Percentiles rank a stretch among this genome's conserved stretches.
Evolutionary conservation across 2,113 vertebrate genomes (phyloP).

Genomic region (Guaruba guarouba): DNA sequence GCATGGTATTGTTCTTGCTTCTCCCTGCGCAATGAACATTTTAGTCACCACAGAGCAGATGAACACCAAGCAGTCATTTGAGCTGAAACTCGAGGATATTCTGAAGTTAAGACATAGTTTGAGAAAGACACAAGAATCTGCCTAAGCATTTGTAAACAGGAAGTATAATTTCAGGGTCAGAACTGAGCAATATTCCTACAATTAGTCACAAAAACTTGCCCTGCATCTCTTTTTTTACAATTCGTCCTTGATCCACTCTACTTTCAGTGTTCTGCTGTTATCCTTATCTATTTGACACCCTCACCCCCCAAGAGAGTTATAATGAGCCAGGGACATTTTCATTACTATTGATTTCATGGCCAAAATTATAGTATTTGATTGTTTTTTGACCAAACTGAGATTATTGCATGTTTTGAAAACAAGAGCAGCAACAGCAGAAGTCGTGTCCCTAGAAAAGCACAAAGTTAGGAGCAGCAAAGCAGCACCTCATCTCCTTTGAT

Average conservation of each 20-base stretch:
- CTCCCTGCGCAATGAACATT: not conserved
- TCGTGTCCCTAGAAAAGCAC: not conserved
- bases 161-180: not conserved
- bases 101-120: not conserved
- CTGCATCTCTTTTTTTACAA: not conserved
- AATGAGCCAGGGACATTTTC: constrained; percentile 23
- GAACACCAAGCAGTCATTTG: not conserved
- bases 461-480: not conserved
- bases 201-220: not conserved
- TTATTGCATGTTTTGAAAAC: constrained; percentile 32
- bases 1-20: not conserved
- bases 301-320: constrained; percentile 15
- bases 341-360: constrained; percentile 51
- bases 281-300: constrained; percentile 13
- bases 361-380: constrained; percentile 64
- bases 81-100: not conserved
- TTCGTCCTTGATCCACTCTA: constrained; percentile 17
- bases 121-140: not conserved
- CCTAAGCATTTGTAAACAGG: not conserved
- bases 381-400: constrained; percentile 30
- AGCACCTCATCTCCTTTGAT: not conserved
- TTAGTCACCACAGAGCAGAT: not conserved
- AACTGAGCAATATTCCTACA: not conserved
- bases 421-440: not conserved
- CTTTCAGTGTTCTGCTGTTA: not conserved